Base-by-base conservation (phyloP, 1,140 invertebrate genomes). In the Zaprionus taronus region DNA sequence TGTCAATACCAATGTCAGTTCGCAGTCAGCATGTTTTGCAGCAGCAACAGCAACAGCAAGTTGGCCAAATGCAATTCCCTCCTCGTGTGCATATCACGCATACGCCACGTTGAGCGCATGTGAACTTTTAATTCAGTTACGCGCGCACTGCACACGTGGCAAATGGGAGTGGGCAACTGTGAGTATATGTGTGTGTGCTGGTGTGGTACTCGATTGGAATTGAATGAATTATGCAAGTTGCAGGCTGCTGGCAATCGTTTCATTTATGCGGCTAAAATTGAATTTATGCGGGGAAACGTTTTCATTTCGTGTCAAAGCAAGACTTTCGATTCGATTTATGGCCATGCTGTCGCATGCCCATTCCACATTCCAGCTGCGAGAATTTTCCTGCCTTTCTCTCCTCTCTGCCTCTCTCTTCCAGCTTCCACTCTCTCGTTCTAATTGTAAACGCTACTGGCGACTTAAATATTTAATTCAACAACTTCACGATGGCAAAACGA, bases 111-210 rank as follows among this genome's bases (percentile, higher is more conserved):
- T 26, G 70, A 49, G 26, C 49, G 57, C 66, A 47, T 68, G 62
- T 34, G 31, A 77, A 69, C 24, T 68, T 57, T 68, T 89, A 89
- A 89, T 83, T 78, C 74, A 80, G 58, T 86, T 86, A 87, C 69
- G 72, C 72, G 77, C 44, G 49, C 55, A 55, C 20, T 47, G 61
- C 44, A 36, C 60, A 72, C 77, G 53, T 67, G 64, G 38, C 62
- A 65, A 36, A 60, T 34, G 34, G 28, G 20, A 26, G 49, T 47
- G 22, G 38, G 55, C 5, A 41, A 4, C 12, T 38, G 34, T 41
- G 3, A 2, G 2, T 38, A 22, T 34, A 28, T 36, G 31, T n/a
- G 28, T 20, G 53, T 51, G 38, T 22, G n/a, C 36, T 28, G 17
- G 20, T 26, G 66, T 36, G 12, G 38, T 4, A 36, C 34, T 60